A percentile compares a stretch with the other conserved stretches of the same genome.
Conservation (phyloP, 1,140 invertebrate species). For the Drosophila prosaltans region DNA sequence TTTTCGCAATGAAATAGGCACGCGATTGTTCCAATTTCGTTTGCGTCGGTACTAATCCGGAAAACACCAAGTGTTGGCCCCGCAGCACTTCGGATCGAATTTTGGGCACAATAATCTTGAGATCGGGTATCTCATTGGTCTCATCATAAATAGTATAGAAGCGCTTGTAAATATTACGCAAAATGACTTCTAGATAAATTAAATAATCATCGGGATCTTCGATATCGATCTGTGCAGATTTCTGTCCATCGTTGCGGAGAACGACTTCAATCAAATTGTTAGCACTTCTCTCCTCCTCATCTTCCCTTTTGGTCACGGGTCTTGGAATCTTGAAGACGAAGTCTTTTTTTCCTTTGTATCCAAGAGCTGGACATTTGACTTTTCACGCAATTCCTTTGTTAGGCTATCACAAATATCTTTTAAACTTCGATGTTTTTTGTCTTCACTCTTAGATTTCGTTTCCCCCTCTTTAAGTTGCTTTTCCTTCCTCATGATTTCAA, state of each 20-base stretch:
- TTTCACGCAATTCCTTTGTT: slow-evolving; percentile 46
- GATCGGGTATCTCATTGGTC: slow-evolving; percentile 88
- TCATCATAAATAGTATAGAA: slow-evolving; percentile 93
- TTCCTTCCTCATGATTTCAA: slow-evolving; percentile 47
- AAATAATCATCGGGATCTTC: slow-evolving; percentile 98
- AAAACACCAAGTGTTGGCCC: slow-evolving; percentile 93
- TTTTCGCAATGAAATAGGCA: slow-evolving; percentile 92
- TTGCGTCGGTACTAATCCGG: slow-evolving; percentile 95
- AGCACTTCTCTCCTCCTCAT: slow-evolving; percentile 43
- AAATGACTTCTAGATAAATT: slow-evolving; percentile 95
- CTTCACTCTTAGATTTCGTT: slow-evolving; percentile 44
- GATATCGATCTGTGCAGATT: slow-evolving; percentile 85
- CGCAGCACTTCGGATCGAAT: slow-evolving; percentile 92
- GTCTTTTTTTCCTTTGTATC: slow-evolving; percentile 27
- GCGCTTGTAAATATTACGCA: slow-evolving; percentile 92
- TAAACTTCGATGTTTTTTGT: slow-evolving; percentile 65
- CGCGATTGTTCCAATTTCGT: slow-evolving; percentile 91
- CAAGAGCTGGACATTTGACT: slow-evolving; percentile 52
- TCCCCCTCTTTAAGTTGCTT: slow-evolving; percentile 34
- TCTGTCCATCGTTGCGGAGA: slow-evolving; percentile 39
- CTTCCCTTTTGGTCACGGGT: slow-evolving; percentile 59
- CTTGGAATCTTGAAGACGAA: slow-evolving; percentile 29
- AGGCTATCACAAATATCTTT: slow-evolving; percentile 42
- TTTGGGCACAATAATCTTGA: slow-evolving; percentile 94
- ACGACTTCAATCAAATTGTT: slow-evolving; percentile 15